Base-by-base conservation (phyloP, 2,888 invertebrate genomes). In the Amphipoea oculea region DNA sequence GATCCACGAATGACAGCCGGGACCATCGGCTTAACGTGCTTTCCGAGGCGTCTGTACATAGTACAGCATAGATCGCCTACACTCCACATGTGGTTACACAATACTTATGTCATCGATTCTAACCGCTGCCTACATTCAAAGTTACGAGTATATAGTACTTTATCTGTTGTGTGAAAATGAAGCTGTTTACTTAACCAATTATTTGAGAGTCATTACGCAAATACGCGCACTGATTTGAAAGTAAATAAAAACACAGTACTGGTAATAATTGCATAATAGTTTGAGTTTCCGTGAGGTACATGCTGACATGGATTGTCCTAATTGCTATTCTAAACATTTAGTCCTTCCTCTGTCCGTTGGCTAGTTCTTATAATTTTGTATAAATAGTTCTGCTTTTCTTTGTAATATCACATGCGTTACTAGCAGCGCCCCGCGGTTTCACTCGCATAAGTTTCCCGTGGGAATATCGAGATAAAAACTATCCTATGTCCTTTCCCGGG, bases 101-200 rank as follows among this genome's bases (percentile, higher is more conserved):
- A 87, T 65, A n/a, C 68, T 87, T 87, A 89, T 84, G 85, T 87
- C 87, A 87, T 85, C 79, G n/a, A 14, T 36, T 74, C 67, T 84
- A 79, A 82, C 82, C 84, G 60, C 88, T 83, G 63, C 83, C 79
- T 74, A 86, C 84, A 51, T 72, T 17, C 67, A 62, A 85, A 82
- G 62, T 54, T 80, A 69, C n/a, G n/a, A n/a, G n/a, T 77, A 63
- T 67, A 79, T 73, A 79, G 62, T 76, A 77, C 51, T 70, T 73
- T n/a, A 42, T 57, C 36, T 74, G 51, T 69, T 76, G 65, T 82
- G 45, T 17, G 48, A 42, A 48, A 66, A 77, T 29, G 69, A 48
- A 65, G n/a, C 17, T 86, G 84, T 84, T 86, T 78, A 86, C 40
- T 67, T 78, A 36, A 83, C 63, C 65, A 83, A 77, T 86, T 70